These are phyloP conservation scores for Chionis minor DNA, from an alignment of 2,113 vertebrate species.

Conservation along the genomic window DNA sequence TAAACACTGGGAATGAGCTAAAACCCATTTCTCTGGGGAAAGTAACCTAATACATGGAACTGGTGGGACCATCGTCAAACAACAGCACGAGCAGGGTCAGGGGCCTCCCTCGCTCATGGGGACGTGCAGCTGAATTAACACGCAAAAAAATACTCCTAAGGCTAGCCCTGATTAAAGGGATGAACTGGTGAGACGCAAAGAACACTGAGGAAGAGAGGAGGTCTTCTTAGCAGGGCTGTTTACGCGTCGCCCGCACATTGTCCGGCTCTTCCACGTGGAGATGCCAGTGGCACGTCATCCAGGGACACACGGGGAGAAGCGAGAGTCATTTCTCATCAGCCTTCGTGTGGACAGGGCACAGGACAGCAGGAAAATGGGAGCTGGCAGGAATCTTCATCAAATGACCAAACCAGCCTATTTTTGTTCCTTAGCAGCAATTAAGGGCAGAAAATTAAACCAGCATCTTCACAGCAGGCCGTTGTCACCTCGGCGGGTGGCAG, in stretches of 20 bases:
- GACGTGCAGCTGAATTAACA: neutral
- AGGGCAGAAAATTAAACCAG: slow-evolving; percentile 51
- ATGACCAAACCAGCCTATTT: neutral
- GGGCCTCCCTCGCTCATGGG: rapidly evolving
- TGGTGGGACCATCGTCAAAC: neutral
- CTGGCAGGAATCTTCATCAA: slow-evolving; percentile 51
- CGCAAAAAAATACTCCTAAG: rapidly evolving
- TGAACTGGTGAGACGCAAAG: neutral
- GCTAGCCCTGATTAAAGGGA: neutral
- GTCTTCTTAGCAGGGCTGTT: neutral
- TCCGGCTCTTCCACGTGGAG: neutral
- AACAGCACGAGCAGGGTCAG: neutral
- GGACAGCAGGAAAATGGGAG: slow-evolving; percentile 52
- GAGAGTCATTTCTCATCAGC: slow-evolving; percentile 51
- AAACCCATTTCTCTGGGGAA: neutral
- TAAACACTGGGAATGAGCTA: neutral
- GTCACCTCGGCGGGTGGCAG: neutral
- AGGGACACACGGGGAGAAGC: neutral
- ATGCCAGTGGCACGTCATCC: neutral
- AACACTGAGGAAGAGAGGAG: rapidly evolving
- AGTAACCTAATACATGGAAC: rapidly evolving
- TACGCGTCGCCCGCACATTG: neutral
- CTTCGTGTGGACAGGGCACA: neutral
- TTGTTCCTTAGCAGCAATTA: slow-evolving; percentile 50
- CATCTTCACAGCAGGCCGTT: neutral